Base-by-base conservation (phyloP, 2,113 vertebrate species). In the Chaenogobius annularis region DNA sequence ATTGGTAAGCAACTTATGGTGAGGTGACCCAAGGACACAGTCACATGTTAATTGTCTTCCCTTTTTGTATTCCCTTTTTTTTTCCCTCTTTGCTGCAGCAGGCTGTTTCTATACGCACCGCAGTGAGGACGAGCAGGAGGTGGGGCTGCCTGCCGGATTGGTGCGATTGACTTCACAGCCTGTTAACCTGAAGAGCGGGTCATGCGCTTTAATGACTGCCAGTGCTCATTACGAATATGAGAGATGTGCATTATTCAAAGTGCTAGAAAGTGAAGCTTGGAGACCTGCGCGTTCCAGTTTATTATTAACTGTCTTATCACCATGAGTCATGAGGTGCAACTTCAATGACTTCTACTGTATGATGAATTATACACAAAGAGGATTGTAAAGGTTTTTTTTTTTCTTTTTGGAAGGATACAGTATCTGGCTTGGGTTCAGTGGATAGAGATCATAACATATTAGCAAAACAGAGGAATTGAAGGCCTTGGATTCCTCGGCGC, bases 11-110 rank as follows among this genome's bases (percentile, higher is more conserved):
- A 72, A 80, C 69, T 83, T 69, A 26, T 19, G 17, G 47, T 54
- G 81, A 75, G 89, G 85, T 86, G 82, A 86, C 69, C 20, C 12
- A 55, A 86, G 89, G 89, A 88, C 82, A 20, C 35, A 66, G 68
- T 68, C 79, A 69, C 69, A 62, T 81, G 85, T n/a, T 65, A 19
- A 9, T n/a, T 63, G 37, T 61, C 15, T 62, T 61, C 9, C 8
- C 54, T 63, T 63, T n/a, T n/a, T n/a, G n/a, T n/a, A n/a, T n/a
- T n/a, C n/a, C n/a, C n/a, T n/a, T n/a, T n/a, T n/a, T n/a, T n/a
- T 63, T 11, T 23, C 23, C 54, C 65, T 22, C 22, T 10, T 19
- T 56, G 74, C 83, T 73, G 84, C 83, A 58, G 83, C 74, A 61
- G 58, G 26, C 78, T 73, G 68, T 17, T 52, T 85, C 78, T 87